Evolutionary conservation across 2,113 vertebrate species (phyloP).

Genomic region (Cyphomyrus discorhynchus): DNA sequence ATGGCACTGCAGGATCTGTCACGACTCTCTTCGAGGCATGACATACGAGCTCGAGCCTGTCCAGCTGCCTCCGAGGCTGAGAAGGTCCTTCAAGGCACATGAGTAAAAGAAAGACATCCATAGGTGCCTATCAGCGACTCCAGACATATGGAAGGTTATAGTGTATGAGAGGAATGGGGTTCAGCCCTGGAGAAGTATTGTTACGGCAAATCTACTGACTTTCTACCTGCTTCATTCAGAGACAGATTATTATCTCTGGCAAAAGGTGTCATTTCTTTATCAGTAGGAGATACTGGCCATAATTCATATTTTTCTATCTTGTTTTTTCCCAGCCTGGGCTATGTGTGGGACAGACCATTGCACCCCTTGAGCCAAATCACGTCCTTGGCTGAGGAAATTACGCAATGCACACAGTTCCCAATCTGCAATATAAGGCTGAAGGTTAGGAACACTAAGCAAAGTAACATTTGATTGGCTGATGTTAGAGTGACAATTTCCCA

Average conservation of each 20-base stretch:
- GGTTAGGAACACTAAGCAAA: background rate
- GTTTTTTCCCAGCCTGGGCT: background rate
- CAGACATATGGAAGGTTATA: background rate
- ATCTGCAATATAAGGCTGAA: background rate
- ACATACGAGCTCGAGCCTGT: background rate
- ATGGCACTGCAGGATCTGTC: background rate
- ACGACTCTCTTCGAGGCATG: background rate
- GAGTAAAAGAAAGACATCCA: background rate
- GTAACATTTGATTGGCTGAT: background rate
- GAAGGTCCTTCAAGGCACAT: background rate
- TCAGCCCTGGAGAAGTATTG: background rate
- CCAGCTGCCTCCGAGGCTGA: background rate
- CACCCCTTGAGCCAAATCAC: background rate
- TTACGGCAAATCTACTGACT: too few species aligned
- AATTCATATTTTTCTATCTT: background rate
- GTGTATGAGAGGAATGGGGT: background rate
- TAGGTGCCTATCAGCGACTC: background rate
- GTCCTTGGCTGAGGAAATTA: background rate
- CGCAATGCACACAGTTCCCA: background rate
- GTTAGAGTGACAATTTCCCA: background rate
- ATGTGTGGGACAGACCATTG: background rate
- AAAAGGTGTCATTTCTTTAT: background rate
- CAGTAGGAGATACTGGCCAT: background rate
- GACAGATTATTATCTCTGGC: background rate
- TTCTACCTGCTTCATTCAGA: background rate